These are phyloP conservation scores for Apotomis betuletana DNA, from an alignment of 2,888 invertebrate species.

Conservation along the genomic window DNA sequence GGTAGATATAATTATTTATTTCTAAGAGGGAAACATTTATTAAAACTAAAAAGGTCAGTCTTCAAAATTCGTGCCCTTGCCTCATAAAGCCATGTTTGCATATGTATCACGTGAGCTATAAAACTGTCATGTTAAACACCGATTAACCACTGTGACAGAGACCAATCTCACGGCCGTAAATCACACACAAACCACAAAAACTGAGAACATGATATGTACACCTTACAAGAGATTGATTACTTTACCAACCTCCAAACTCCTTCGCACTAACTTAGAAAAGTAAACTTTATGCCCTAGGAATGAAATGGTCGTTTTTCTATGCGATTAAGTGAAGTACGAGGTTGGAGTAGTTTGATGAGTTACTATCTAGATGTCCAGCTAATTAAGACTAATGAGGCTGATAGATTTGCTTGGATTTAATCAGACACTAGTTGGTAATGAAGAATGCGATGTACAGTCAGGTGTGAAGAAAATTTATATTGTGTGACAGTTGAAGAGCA, in stretches of 20 bases:
- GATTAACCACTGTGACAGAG: slow-evolving; percentile 15
- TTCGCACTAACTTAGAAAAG: not conserved
- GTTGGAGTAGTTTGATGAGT: slow-evolving; percentile 3
- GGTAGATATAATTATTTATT: too few relatives aligned
- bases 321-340: not conserved
- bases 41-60: too few relatives aligned
- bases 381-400: slow-evolving; percentile 32
- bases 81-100: not conserved
- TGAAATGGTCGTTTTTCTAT: not conserved
- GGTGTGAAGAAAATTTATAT: not conserved
- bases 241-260: not conserved
- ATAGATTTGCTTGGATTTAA: slow-evolving; percentile 15
- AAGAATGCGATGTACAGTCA: not conserved
- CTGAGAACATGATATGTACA: not conserved
- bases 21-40: too few relatives aligned
- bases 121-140: slow-evolving; percentile 6
- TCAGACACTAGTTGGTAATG: not conserved
- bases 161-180: not conserved
- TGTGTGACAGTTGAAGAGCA: too few relatives aligned
- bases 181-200: slow-evolving; percentile 15
- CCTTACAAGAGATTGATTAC: not conserved
- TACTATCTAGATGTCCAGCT: slow-evolving; percentile 24
- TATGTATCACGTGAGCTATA: not conserved
- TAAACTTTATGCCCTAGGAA: not conserved
- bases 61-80: not conserved